These are phyloP conservation scores for Coregonus sp. DNA, from an alignment of 2,797 vertebrate species.

Conservation along the genomic window DNA sequence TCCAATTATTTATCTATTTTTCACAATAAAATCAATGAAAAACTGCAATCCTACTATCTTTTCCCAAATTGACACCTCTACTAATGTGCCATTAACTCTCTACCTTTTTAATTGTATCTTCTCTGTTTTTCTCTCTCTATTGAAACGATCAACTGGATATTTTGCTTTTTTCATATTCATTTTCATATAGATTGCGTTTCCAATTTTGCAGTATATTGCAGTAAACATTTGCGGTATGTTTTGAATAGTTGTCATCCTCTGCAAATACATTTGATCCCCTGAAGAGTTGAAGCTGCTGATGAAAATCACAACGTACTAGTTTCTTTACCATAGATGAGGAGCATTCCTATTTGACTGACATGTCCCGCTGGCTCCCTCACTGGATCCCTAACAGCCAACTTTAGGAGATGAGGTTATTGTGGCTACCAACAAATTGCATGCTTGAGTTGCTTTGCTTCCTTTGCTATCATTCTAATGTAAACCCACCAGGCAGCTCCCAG, in stretches of 20 bases:
- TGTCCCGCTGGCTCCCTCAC: conserved; percentile 67
- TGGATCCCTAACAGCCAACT: conserved; percentile 65
- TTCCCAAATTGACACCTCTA: not conserved
- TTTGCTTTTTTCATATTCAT: too few relatives aligned
- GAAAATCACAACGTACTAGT: conserved; percentile 69
- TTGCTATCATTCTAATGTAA: conserved; percentile 75
- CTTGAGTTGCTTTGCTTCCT: conserved; percentile 72
- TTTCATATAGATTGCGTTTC: conserved; percentile 51
- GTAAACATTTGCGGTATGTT: conserved; percentile 70
- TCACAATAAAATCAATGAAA: too few relatives aligned
- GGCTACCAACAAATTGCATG: conserved; percentile 79
- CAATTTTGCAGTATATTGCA: conserved; percentile 42
- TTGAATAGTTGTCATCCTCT: conserved; percentile 69
- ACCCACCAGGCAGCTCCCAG: conserved; percentile 68
- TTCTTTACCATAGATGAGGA: conserved; percentile 61
- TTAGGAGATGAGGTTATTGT: conserved; percentile 76
- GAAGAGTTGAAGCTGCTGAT: conserved; percentile 61
- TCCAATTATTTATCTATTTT: not conserved
- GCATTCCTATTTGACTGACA: conserved; percentile 73
- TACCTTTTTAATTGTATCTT: not conserved
- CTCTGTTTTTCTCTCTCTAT: conserved; percentile 28
- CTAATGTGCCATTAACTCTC: not conserved
- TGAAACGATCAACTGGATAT: too few relatives aligned
- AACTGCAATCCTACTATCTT: not conserved
- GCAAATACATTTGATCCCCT: conserved; percentile 78